These are phyloP conservation scores for Bibio marci DNA, from an alignment of 2,888 invertebrate genomes.

Conservation along the genomic window DNA sequence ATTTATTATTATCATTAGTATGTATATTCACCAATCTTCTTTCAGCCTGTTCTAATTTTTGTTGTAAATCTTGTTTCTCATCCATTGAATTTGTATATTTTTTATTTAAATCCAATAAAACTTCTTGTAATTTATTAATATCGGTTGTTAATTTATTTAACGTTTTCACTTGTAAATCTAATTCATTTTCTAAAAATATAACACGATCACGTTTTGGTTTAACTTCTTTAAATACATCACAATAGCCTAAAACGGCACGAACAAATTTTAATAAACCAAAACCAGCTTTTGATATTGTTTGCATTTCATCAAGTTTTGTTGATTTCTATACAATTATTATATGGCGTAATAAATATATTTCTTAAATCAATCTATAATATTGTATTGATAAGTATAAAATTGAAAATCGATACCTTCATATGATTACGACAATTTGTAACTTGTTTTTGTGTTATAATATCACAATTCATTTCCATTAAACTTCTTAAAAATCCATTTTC, in stretches of 20 bases:
- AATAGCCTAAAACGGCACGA: constrained; percentile 75
- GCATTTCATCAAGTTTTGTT: constrained; percentile 67
- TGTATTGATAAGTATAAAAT: background rate
- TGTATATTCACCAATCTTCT: constrained; percentile 27
- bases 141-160: constrained; percentile 60
- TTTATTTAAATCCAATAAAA: constrained; percentile 47
- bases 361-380: background rate
- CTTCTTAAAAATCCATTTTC: constrained; percentile 68
- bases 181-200: constrained; percentile 56
- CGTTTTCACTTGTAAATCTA: constrained; percentile 36
- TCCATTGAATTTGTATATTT: constrained; percentile 65
- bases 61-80: constrained; percentile 25
- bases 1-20: too few species aligned
- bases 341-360: too few species aligned
- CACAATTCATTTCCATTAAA: constrained; percentile 74
- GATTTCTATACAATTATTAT: constrained; percentile 26
- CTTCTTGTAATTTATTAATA: constrained; percentile 51
- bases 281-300: constrained; percentile 68
- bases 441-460: constrained; percentile 52
- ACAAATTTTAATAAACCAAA: constrained; percentile 73
- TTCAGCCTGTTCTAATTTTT: constrained; percentile 30
- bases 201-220: constrained; percentile 75
- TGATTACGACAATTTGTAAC: constrained; percentile 52
- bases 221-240: constrained; percentile 69
- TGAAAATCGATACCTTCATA: constrained; percentile 42